phyloP scores from a whole-genome alignment of 2,797 vertebrate genomes.

The Graptemys geographica region DNA sequence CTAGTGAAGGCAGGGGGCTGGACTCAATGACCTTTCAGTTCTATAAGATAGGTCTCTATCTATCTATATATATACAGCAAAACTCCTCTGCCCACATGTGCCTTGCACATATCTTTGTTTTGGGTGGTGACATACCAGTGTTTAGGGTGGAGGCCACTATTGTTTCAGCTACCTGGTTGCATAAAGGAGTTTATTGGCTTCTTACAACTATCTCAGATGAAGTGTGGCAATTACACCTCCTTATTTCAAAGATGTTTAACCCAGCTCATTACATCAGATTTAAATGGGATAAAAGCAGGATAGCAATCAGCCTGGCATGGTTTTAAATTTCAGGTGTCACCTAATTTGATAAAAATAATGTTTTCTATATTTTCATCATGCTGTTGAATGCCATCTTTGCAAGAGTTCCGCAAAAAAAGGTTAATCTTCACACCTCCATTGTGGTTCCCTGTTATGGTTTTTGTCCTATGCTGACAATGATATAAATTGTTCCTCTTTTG shows the following conservation, averaged over 20 bases:
- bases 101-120: background rate
- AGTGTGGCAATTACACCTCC: background rate
- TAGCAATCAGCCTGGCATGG: background rate
- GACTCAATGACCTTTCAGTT: too few relatives aligned
- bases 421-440: background rate
- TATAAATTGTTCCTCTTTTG: background rate
- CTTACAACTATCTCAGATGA: background rate
- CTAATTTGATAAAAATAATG: background rate
- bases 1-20: too few relatives aligned
- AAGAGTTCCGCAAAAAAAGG: background rate
- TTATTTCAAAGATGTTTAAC: too few relatives aligned
- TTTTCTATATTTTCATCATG: background rate
- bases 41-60: too few relatives aligned
- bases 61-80: background rate
- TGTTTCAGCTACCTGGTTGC: background rate
- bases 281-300: background rate
- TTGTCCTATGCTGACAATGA: background rate
- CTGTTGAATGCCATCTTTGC: background rate
- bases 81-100: background rate
- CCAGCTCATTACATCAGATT: background rate
- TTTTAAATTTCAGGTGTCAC: background rate
- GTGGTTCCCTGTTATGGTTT: background rate
- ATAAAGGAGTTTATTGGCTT: background rate
- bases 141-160: background rate
- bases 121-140: background rate